Evolutionary conservation across 2,113 vertebrate species (phyloP), one percentile per base, ranked within the genome.

Genomic region (Eretmochelys imbricata): DNA sequence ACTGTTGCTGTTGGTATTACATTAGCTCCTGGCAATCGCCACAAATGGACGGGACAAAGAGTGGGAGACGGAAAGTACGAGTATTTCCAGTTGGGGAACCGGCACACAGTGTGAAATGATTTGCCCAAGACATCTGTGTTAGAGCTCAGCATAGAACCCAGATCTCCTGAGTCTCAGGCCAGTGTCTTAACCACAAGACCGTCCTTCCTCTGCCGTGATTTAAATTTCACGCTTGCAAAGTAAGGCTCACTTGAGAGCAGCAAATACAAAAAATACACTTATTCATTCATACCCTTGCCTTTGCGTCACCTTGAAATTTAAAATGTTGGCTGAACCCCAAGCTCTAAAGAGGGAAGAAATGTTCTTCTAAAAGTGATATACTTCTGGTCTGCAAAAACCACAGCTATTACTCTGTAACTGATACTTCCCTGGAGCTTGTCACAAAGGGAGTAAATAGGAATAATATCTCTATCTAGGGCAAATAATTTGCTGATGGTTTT

Each of bases 391-490:
- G 17, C 54, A 87, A 14, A n/a, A 65, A 57, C 12, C 51, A 3
- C 50, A 24, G 19, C n/a, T 80, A 2, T 0, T 72, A 4, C 24
- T 55, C 42, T 29, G 20, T 38, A 2, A 54, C 27, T 82, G 16
- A 2, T 0, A 1, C 9, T 17, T 10, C 8, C 24, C 14, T 10
- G 5, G 5, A 0, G 29, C 31, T 62, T 17, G 1, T 16, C 25
- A 46, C 72, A 76, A 7, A 19, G 25, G 7, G 24, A 4, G 17
- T n/a, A 1, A 0, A 20, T 38, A 72, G 13, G 14, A 83, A 16
- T 20, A 24, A 1, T 42, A 5, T 25, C 49, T 48, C 49, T 82
- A 29, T 6, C 19, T 48, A 17, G 90, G 84, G 31, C 62, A 35
- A 7, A 25, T 50, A 38, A 17, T 7, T 38, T 11, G 75, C 4